Conservation (phyloP, 1,140 invertebrate species). For the Thalassaphorura encarpata region DNA sequence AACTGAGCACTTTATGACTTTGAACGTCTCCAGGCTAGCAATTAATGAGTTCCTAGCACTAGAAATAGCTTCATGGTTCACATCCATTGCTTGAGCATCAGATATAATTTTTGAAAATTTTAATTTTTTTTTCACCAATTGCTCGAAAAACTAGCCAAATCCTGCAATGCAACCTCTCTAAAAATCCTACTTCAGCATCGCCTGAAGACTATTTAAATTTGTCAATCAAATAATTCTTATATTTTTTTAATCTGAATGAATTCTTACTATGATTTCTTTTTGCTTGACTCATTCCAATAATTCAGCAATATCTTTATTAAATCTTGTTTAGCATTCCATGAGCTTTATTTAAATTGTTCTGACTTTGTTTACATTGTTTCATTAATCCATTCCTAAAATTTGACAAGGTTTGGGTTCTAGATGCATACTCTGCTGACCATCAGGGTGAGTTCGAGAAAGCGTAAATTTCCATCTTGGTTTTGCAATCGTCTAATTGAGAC, state of each 20-base stretch:
- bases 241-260: too few relatives aligned
- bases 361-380: constrained; percentile 49
- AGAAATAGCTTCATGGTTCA: constrained; percentile 61
- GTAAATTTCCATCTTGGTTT: constrained; percentile 59
- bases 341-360: constrained; percentile 45
- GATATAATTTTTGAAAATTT: constrained; percentile 60
- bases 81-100: constrained; percentile 57
- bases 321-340: constrained; percentile 66
- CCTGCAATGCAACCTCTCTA: constrained; percentile 67
- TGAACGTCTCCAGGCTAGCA: constrained; percentile 49
- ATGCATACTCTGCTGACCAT: constrained; percentile 62
- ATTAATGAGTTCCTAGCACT: constrained; percentile 44
- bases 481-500: constrained; percentile 56
- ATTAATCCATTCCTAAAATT: constrained; percentile 69
- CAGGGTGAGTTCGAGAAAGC: constrained; percentile 62
- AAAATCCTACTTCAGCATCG: constrained; percentile 68
- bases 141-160: constrained; percentile 62
- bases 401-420: constrained; percentile 59
- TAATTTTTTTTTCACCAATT: constrained; percentile 54
- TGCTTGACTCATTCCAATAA: constrained; percentile 73
- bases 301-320: constrained; percentile 61
- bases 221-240: too few relatives aligned
- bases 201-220: too few relatives aligned
- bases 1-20: constrained; percentile 74
- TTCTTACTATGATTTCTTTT: constrained; percentile 67